Evolutionary conservation across 2,797 vertebrate genomes (phyloP).

Genomic region (Valencia hispanica): DNA sequence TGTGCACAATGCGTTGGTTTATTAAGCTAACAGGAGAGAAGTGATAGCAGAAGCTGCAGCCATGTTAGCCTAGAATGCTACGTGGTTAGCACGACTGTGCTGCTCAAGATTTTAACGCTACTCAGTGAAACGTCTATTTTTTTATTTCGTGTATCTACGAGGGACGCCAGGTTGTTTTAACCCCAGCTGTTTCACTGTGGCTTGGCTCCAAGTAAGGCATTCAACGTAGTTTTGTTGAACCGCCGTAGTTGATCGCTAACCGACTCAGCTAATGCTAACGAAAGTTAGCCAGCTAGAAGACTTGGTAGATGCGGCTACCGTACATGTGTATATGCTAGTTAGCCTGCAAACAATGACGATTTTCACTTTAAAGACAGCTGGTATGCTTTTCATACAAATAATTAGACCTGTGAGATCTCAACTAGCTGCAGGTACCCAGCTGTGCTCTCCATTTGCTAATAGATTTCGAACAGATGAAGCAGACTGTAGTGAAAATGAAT

Average conservation of each 20-base stretch:
- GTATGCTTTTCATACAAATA: not conserved
- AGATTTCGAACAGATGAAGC: no score
- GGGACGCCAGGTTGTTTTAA: not conserved
- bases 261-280: constrained; percentile 37
- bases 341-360: not conserved
- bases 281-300: constrained; percentile 8
- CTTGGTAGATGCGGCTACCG: not conserved
- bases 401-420: not conserved
- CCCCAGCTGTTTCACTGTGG: not conserved
- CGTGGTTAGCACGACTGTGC: not conserved
- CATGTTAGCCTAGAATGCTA: constrained; percentile 31
- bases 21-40: not conserved
- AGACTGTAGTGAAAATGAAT: no score
- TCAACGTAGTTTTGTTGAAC: not conserved
- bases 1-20: not conserved
- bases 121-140: not conserved
- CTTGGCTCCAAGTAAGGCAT: not conserved
- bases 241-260: not conserved
- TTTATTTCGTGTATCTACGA: not conserved
- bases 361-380: not conserved
- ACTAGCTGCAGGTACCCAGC: not conserved
- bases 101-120: constrained; percentile 18
- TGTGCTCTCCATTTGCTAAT: not conserved
- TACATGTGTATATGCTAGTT: not conserved
- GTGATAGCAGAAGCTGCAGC: constrained; percentile 13